Conservation (phyloP, 2,888 invertebrate genomes). For the Ormyrus labotus region DNA sequence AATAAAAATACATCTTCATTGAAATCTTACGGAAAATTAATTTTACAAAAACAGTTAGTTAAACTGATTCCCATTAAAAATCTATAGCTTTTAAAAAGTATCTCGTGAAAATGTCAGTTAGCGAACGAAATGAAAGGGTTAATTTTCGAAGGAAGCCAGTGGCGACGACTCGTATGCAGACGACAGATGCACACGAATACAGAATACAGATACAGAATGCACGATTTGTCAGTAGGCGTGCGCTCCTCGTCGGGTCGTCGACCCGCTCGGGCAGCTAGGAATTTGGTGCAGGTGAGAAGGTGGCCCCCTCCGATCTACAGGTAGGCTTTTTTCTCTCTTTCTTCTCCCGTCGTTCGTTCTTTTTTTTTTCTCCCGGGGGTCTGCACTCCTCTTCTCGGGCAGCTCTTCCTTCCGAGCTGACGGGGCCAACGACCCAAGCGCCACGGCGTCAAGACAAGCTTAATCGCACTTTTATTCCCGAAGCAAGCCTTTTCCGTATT, state of each 20-base stretch:
- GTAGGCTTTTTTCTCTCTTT: conserved; percentile 19
- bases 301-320: conserved; percentile 25
- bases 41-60: no score
- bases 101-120: no score
- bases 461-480: conserved; percentile 48
- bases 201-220: neutral
- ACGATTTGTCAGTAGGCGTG: conserved; percentile 4
- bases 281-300: conserved; percentile 74
- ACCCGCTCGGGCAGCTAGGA: conserved; percentile 71
- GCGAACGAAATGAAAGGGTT: no score
- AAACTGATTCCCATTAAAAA: no score
- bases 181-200: no score
- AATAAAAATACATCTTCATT: no score
- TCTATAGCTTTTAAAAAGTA: no score
- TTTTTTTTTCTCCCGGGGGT: conserved; percentile 4
- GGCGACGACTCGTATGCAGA: no score
- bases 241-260: conserved; percentile 64
- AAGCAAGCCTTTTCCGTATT: conserved; percentile 33
- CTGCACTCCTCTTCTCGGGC: conserved; percentile 3
- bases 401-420: conserved; percentile 37
- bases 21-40: no score
- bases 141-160: no score
- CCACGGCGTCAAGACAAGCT: conserved; percentile 9
- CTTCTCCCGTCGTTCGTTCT: conserved; percentile 41
- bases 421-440: conserved; percentile 52